phyloP scores from a whole-genome alignment of 2,888 invertebrate species.

The Apeira syringaria region DNA sequence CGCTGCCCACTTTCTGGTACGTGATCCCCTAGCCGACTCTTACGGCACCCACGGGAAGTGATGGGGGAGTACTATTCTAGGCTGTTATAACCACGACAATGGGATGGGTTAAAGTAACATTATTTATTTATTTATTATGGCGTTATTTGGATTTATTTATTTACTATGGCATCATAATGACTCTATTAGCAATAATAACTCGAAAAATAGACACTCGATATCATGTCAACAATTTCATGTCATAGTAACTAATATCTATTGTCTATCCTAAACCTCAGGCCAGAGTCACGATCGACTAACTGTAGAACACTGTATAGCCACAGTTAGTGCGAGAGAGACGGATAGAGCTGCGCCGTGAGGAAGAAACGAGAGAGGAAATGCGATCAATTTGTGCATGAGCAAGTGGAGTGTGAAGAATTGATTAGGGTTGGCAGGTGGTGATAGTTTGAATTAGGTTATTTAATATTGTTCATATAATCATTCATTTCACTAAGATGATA shows the following conservation, averaged over 20 bases:
- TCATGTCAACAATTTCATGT: constrained; percentile 9
- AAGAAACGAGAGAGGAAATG: constrained; percentile 36
- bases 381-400: constrained; percentile 70
- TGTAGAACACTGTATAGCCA: constrained; percentile 45
- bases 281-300: constrained; percentile 45
- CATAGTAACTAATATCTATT: constrained; percentile 17
- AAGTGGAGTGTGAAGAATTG: constrained; percentile 68
- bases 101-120: no score
- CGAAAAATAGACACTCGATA: neutral
- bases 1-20: no score
- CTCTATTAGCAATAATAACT: no score
- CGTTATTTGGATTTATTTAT: no score
- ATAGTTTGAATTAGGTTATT: neutral
- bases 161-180: neutral
- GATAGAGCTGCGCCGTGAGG: constrained; percentile 10
- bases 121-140: no score
- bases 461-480: no score
- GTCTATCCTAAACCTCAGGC: constrained; percentile 30
- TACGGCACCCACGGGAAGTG: no score
- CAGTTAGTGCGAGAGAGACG: constrained; percentile 65
- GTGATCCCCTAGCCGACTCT: no score
- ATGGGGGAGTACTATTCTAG: no score
- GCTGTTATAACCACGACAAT: no score
- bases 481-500: no score
- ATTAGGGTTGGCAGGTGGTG: constrained; percentile 47